Evolutionary conservation across 2,888 invertebrate genomes (phyloP), one percentile per base, ranked within the genome.

Genomic region (Synanthedon vespiformis): DNA sequence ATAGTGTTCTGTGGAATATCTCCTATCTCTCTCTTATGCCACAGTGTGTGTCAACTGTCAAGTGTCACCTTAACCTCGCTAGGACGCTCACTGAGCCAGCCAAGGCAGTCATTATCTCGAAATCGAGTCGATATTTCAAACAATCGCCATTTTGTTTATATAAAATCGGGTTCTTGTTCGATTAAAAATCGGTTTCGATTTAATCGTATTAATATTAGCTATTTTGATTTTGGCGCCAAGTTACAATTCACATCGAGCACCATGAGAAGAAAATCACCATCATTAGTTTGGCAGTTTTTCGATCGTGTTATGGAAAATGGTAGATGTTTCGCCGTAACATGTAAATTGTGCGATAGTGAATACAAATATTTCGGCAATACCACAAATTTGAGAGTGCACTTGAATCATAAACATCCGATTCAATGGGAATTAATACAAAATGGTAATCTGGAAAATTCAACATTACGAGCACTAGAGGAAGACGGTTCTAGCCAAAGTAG

Each of bases 281-380:
- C 86, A 40, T 61, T 79, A 41, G 86, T 83, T 59, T 87, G 87
- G 87, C 75, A 74, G 59, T 85, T 86, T 64, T 87, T 84, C 58
- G 86, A 86, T 58, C 80, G 84, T 27, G 55, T 86, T 48, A 67
- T 73, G 64, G 68, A 80, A 55, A 70, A 76, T 60, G 70, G 74
- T 18, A 70, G 82, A 67, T 80, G 83, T 62, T 65, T 77, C 12
- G 72, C 77, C 49, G 85, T 87, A 59, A 61, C 83, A 74, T 87
- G 87, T 67, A 84, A 85, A 77, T 71, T 87, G 60, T 87, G 87
- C 70, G 86, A 84, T 57, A 70, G 71, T 53, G 78, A 82, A 56
- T 86, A 86, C 58, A 87, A 86, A 66, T 87, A 74, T 66, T 86
- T 84, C 58, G 86, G 87, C 51, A 87, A 86, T 63, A 87, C 87